These are phyloP conservation scores for Brachionus sp. DNA, from an alignment of 1,140 invertebrate species.

Conservation along the genomic window DNA sequence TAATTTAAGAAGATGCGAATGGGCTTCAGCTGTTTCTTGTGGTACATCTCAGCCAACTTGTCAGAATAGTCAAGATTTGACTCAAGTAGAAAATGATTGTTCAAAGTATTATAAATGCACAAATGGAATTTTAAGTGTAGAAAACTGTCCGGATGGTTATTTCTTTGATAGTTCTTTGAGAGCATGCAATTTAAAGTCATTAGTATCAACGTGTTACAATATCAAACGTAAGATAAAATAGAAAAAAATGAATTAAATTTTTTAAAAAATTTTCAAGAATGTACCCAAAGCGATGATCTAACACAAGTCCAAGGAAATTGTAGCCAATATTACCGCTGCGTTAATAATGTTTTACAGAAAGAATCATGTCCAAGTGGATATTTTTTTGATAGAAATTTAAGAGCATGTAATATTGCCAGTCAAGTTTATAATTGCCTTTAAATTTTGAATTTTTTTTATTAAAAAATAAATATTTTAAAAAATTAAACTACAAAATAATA, in stretches of 20 bases:
- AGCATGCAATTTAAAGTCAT: not conserved
- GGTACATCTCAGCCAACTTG: not conserved
- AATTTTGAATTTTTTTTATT: not conserved
- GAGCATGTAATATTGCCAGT: not conserved
- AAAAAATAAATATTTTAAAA: not conserved
- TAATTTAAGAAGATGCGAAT: not conserved
- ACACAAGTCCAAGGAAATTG: slow-evolving; percentile 19
- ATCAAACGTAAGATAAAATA: not conserved
- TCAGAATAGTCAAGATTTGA: not conserved
- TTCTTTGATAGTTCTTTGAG: not conserved
- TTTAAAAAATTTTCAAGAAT: not conserved
- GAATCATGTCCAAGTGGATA: not conserved
- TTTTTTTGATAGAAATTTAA: slow-evolving; percentile 13
- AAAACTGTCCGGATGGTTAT: not conserved
- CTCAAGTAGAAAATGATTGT: not conserved
- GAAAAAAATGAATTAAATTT: not conserved
- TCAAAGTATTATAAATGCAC: not conserved
- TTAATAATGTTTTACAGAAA: not conserved
- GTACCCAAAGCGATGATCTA: not conserved
- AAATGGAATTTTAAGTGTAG: not conserved
- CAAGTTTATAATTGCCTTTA: slow-evolving; percentile 10
- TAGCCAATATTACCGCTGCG: not conserved
- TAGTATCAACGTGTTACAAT: not conserved
- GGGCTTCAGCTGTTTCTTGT: not conserved
- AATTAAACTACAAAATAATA: not conserved